These are phyloP conservation scores for Holocentrus rufus DNA, from an alignment of 2,797 vertebrate genomes.

Conservation along the genomic window DNA sequence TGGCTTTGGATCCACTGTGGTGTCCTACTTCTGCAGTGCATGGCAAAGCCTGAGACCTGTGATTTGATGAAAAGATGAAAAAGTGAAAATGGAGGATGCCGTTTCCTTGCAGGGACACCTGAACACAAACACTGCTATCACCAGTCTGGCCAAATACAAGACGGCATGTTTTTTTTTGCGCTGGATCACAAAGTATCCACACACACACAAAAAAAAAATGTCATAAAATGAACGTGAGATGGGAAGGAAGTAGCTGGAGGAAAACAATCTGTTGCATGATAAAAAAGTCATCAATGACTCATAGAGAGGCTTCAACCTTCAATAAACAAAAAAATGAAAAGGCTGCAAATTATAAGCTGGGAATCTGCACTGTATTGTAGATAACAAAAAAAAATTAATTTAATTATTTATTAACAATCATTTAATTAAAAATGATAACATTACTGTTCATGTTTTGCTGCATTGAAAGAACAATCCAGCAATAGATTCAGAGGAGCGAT, in stretches of 20 bases:
- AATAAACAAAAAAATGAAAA: neutral
- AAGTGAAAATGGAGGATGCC: conserved; percentile 41
- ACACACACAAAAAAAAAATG: no score
- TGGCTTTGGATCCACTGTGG: conserved; percentile 17
- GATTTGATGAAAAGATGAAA: conserved; percentile 36
- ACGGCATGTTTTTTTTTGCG: conserved; percentile 23
- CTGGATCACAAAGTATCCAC: conserved; percentile 18
- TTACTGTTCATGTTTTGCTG: neutral
- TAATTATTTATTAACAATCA: no score
- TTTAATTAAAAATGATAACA: neutral
- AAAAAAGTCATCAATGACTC: neutral
- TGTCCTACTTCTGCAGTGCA: conserved; percentile 23
- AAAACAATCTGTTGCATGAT: neutral
- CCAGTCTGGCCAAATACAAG: conserved; percentile 45
- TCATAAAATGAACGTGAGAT: neutral
- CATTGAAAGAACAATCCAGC: neutral
- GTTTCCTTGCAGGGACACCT: conserved; percentile 56
- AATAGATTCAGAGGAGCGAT: neutral
- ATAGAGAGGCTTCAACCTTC: neutral
- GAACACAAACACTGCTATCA: conserved; percentile 43
- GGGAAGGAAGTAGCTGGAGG: neutral
- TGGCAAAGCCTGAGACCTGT: conserved; percentile 44
- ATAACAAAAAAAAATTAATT: neutral
- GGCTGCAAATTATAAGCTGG: neutral
- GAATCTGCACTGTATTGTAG: neutral